phyloP scores from a whole-genome alignment of 2,113 vertebrate genomes.

The Ifrita kowaldi region DNA sequence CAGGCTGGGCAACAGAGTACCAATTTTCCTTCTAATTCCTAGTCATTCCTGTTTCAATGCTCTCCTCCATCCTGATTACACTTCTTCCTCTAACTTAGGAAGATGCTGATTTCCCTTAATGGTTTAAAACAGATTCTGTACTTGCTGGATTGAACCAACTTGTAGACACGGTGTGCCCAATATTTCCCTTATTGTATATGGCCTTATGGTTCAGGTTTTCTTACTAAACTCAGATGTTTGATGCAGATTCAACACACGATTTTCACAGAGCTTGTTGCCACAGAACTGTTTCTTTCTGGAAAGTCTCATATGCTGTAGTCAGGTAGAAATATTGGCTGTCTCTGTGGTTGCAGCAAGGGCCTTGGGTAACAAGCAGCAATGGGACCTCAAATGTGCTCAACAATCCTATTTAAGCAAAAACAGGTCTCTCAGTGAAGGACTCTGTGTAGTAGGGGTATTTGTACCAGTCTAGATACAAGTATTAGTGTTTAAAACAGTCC shows the following conservation, averaged over 20 bases:
- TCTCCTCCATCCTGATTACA: background rate
- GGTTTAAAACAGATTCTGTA: background rate
- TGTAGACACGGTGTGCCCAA: background rate
- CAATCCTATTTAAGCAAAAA: background rate
- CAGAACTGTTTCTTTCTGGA: background rate
- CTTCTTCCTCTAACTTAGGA: background rate
- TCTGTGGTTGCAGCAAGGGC: background rate
- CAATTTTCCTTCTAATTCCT: background rate
- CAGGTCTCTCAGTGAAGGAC: background rate
- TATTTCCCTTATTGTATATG: background rate
- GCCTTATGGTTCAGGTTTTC: background rate
- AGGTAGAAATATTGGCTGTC: background rate
- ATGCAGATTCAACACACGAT: background rate
- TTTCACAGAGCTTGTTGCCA: background rate
- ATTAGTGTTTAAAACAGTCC: background rate
- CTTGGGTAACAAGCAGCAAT: background rate
- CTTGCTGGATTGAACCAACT: background rate
- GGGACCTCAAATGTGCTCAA: background rate
- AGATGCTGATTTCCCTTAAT: background rate
- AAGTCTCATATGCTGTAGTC: background rate
- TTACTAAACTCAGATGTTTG: background rate
- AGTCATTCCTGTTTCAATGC: background rate
- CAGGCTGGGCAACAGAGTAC: background rate
- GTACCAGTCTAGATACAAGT: background rate
- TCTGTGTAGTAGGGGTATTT: background rate